Conservation (phyloP, 1,140 invertebrate species). For the Calephelis virginiensis region DNA sequence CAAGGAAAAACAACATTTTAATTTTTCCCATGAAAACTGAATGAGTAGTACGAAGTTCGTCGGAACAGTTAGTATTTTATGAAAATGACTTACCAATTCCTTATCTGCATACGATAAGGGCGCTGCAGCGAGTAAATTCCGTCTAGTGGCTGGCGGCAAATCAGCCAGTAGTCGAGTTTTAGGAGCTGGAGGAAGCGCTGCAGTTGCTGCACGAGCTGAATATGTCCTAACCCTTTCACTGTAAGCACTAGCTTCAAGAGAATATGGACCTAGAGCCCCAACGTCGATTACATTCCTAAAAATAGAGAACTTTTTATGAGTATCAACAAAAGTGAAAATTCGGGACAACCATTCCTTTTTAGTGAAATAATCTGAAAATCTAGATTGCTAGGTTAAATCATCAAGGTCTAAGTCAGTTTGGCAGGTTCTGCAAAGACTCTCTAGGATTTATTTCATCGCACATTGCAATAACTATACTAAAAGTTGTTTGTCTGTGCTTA, state of each 20-base stretch:
- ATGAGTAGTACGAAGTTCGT: too few species aligned
- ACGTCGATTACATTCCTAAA: constrained; percentile 69
- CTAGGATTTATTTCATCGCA: too few species aligned
- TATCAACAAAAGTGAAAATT: not conserved
- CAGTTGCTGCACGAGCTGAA: constrained; percentile 52
- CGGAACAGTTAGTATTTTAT: too few species aligned
- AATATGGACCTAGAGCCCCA: constrained; percentile 64
- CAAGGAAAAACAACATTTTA: too few species aligned
- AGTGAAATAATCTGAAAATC: too few species aligned
- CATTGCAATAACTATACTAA: too few species aligned
- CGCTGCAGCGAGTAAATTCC: constrained; percentile 34
- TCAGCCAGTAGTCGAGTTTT: constrained; percentile 50
- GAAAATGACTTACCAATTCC: constrained; percentile 46
- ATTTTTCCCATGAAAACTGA: too few species aligned
- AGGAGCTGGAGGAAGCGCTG: constrained; percentile 37
- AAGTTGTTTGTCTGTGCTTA: too few species aligned
- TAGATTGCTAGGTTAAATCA: too few species aligned
- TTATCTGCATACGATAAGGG: constrained; percentile 41
- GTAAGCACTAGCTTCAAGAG: constrained; percentile 58
- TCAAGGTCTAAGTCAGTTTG: too few species aligned
- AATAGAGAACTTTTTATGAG: not conserved
- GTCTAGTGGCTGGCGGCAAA: constrained; percentile 44
- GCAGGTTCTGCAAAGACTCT: too few species aligned
- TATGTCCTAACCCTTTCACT: constrained; percentile 62
- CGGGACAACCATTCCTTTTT: too few species aligned